These are phyloP conservation scores for Acrobeloides nanus DNA, from an alignment of 2,888 invertebrate species.

Conservation along the genomic window DNA sequence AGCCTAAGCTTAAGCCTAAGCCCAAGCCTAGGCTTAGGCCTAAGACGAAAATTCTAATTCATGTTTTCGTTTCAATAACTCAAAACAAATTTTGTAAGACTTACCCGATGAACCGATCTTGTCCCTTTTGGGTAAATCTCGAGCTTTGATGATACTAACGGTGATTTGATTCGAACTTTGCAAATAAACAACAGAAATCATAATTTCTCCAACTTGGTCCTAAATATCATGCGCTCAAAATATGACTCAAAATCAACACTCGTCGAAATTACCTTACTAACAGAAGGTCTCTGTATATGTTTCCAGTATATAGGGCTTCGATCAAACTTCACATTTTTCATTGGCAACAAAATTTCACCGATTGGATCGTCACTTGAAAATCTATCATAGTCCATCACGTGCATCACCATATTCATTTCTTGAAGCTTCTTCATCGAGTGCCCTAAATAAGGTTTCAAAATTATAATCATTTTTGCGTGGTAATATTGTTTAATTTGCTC, in stretches of 20 bases:
- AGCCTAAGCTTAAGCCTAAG: too few relatives aligned
- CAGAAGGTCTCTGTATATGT: slow-evolving; percentile 48
- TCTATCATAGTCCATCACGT: slow-evolving; percentile 52
- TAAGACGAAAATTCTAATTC: too few relatives aligned
- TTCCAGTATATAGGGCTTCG: slow-evolving; percentile 52
- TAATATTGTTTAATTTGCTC: too few relatives aligned
- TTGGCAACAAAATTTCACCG: slow-evolving; percentile 49
- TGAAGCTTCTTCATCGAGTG: slow-evolving; percentile 49
- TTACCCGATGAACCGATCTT: slow-evolving; percentile 79
- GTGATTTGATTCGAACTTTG: slow-evolving; percentile 87
- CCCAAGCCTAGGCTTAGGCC: too few relatives aligned
- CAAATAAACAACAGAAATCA: slow-evolving; percentile 82
- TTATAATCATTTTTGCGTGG: too few relatives aligned
- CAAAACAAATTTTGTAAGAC: too few relatives aligned
- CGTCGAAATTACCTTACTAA: slow-evolving; percentile 44
- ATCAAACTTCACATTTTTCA: slow-evolving; percentile 51
- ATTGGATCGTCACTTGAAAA: slow-evolving; percentile 52
- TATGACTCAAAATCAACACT: too few relatives aligned
- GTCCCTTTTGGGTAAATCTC: slow-evolving; percentile 77
- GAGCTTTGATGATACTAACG: slow-evolving; percentile 79
- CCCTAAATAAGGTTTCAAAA: too few relatives aligned
- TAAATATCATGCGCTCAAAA: too few relatives aligned
- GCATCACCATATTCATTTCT: slow-evolving; percentile 49
- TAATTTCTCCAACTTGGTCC: slow-evolving; percentile 79
- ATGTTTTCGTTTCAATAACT: too few relatives aligned